phyloP scores from a whole-genome alignment of 2,113 vertebrate species.

The Pseudorasbora parva region DNA sequence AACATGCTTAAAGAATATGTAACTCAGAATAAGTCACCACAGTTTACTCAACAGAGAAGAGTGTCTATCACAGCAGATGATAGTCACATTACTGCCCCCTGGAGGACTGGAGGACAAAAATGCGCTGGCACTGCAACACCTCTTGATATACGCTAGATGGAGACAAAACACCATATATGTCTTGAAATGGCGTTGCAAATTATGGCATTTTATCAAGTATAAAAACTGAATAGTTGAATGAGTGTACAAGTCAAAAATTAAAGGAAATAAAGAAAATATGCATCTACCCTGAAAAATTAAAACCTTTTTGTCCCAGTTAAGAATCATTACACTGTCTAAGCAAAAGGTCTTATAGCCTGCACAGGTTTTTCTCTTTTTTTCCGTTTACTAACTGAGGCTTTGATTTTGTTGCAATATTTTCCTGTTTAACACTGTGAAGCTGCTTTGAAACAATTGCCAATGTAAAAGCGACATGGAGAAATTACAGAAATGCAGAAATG shows the following conservation, averaged over 20 bases:
- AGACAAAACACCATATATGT: not conserved
- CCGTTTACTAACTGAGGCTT: no score
- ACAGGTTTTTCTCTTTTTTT: no score
- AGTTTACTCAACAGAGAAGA: not conserved
- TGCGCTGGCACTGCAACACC: not conserved
- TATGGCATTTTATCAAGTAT: not conserved
- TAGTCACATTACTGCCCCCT: constrained; percentile 7
- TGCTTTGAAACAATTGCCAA: no score
- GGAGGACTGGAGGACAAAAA: constrained; percentile 17
- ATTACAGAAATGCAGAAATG: not conserved
- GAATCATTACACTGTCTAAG: not conserved
- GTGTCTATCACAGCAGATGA: no score
- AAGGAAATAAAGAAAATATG: not conserved
- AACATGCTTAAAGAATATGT: not conserved
- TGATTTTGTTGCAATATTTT: no score
- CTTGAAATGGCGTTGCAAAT: not conserved
- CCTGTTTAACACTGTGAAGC: no score
- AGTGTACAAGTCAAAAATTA: not conserved
- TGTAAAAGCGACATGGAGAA: no score
- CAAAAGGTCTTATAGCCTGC: not conserved
- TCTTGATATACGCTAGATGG: constrained; percentile 27
- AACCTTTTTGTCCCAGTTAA: not conserved
- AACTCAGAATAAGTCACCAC: not conserved
- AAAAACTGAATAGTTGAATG: not conserved
- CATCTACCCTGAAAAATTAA: not conserved